Conservation (phyloP, 2,113 vertebrate species). For the Callopanchax toddi region DNA sequence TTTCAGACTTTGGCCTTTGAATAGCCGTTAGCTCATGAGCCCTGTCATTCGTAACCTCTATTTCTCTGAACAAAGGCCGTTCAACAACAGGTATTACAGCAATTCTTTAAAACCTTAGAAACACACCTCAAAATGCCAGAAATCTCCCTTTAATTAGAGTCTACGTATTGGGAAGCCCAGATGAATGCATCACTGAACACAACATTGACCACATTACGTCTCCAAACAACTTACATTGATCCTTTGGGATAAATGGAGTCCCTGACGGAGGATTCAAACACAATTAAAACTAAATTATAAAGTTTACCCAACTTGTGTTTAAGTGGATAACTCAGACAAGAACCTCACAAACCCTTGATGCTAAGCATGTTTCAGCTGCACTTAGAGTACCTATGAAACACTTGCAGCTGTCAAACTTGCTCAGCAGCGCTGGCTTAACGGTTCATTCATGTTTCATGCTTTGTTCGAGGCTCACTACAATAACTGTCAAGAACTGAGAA, state of each 20-base stretch:
- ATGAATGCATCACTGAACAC: neutral
- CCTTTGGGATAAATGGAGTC: neutral
- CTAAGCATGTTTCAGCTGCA: neutral
- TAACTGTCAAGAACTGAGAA: neutral
- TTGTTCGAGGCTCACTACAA: constrained; percentile 4
- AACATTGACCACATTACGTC: neutral
- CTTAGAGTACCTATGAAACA: neutral
- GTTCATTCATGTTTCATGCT: constrained; percentile 43
- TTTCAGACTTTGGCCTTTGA: too few relatives aligned
- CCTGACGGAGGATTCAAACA: neutral
- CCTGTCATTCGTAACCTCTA: too few relatives aligned
- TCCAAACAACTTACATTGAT: neutral
- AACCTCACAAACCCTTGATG: neutral
- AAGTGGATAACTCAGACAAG: neutral
- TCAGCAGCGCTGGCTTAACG: neutral
- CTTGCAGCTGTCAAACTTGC: neutral
- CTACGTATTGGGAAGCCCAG: too few relatives aligned
- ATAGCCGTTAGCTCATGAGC: too few relatives aligned
- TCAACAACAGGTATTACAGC: too few relatives aligned
- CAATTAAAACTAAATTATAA: neutral
- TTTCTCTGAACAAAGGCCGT: too few relatives aligned
- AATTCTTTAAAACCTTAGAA: too few relatives aligned
- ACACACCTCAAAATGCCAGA: too few relatives aligned
- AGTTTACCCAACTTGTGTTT: neutral
- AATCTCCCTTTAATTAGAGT: too few relatives aligned